Evolutionary conservation across 2,888 invertebrate genomes (phyloP).

Genomic region (Gibbula magus): DNA sequence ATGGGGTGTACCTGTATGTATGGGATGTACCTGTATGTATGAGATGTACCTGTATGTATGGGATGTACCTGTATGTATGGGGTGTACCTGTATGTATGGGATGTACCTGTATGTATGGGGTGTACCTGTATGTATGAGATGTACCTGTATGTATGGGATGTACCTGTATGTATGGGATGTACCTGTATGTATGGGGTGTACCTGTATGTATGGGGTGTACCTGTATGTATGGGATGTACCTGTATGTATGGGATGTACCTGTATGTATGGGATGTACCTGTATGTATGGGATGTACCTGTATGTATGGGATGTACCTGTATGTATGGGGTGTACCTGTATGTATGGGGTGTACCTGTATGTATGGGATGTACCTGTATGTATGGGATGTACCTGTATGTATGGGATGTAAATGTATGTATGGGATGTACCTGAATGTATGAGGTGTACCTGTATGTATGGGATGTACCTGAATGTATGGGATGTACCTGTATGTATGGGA

Average conservation of each 20-base stretch:
- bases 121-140: constrained; percentile 75
- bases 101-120: too few relatives aligned
- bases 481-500: constrained; percentile 85
- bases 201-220: too few relatives aligned
- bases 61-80: constrained; percentile 79
- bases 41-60: too few relatives aligned
- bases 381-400: too few relatives aligned
- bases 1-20: constrained; percentile 82
- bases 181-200: constrained; percentile 62
- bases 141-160: constrained; percentile 87
- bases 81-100: constrained; percentile 84
- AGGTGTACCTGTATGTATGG: too few relatives aligned
- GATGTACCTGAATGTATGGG: constrained; percentile 77
- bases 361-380: constrained; percentile 81
- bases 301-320: constrained; percentile 79
- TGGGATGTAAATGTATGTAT: constrained; percentile 80
- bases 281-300: constrained; percentile 85
- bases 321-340: too few relatives aligned
- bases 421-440: constrained; percentile 82
- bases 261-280: too few relatives aligned
- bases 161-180: constrained; percentile 93
- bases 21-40: constrained; percentile 82
- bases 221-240: constrained; percentile 88
- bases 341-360: constrained; percentile 83
- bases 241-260: constrained; percentile 76